Base-by-base conservation (phyloP, 1,140 invertebrate genomes). In the Conus ventricosus region DNA sequence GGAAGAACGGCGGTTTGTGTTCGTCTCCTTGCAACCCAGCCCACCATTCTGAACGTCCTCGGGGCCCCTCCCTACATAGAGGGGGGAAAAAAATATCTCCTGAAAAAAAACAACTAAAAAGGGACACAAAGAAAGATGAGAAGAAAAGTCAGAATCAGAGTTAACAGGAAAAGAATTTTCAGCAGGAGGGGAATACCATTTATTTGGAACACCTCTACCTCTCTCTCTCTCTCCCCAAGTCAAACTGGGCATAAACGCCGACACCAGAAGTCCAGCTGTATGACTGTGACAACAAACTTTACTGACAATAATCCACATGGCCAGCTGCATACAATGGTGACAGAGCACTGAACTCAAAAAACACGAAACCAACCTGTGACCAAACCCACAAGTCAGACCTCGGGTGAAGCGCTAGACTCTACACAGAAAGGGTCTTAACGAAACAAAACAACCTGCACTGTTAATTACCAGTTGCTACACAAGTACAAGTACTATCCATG, bases 201-300 rank as follows among this genome's bases (percentile, higher is more conserved):
- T 60, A 60, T 15, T 15, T 60, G 57, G 15, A 60, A 60, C 8
- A 60, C 23, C 67, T 71, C 67, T 71, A 3, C 10, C 67, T 71
- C 67, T 71, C 3, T 10, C 67, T 71, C 67, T 71, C 13, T 71
- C 60, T 63, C 60, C 4, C 60, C 60, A 63, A 63, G 17, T 20
- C 60, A 63, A 63, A 13, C 60, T 13, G 17, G 39, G 39, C 39
- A 39, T 39, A 39, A 39, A 39, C 39, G 7, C 23, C 11, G 1
- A 71, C 67, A 20, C 20, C 6, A 71, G 15, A 11, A 71, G 67
- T n/a, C 13, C 6, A 71, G 67, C 20, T 6, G 23, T 17, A 23
- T 71, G 67, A 71, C 67, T 17, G 54, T 78, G 85, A 87, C 85
- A 87, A 87, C 84, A 87, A 78, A 87, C 39, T 87, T 87, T 87